Evolutionary conservation across 1,140 invertebrate species (phyloP).

Genomic region (Lucilia sericata): DNA sequence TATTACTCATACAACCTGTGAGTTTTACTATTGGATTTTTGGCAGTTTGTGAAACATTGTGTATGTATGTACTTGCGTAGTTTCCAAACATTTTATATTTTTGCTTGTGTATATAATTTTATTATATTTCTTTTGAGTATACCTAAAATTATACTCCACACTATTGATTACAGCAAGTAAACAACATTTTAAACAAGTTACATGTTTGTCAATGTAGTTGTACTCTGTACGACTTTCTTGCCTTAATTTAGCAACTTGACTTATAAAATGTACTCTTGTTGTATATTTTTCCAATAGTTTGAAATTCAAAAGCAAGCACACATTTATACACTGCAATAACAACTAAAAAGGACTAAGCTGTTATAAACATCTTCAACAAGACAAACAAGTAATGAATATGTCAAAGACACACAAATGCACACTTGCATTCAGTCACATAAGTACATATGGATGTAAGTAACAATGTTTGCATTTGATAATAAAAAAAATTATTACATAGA

Average conservation of each 20-base stretch:
- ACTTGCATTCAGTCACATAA: neutral
- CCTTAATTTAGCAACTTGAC: neutral
- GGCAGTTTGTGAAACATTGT: too few relatives aligned
- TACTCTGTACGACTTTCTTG: too few relatives aligned
- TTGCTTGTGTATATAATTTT: too few relatives aligned
- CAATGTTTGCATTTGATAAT: neutral
- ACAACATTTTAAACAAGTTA: too few relatives aligned
- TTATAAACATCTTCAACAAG: constrained; percentile 11
- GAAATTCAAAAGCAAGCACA: neutral
- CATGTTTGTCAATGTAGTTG: too few relatives aligned
- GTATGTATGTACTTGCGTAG: too few relatives aligned
- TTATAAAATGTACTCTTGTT: neutral
- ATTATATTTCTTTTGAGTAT: too few relatives aligned
- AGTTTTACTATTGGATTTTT: too few relatives aligned
- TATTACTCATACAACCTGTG: too few relatives aligned
- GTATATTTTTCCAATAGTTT: neutral
- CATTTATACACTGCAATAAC: neutral
- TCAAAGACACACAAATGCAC: neutral
- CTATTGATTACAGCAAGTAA: too few relatives aligned
- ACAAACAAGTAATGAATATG: constrained; percentile 18
- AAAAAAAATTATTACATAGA: neutral
- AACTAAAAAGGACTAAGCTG: neutral
- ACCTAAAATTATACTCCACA: too few relatives aligned
- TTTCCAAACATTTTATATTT: too few relatives aligned
- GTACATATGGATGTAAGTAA: neutral